phyloP scores from a whole-genome alignment of 2,888 invertebrate genomes.

The Dimorphilus gyrociliatus region DNA sequence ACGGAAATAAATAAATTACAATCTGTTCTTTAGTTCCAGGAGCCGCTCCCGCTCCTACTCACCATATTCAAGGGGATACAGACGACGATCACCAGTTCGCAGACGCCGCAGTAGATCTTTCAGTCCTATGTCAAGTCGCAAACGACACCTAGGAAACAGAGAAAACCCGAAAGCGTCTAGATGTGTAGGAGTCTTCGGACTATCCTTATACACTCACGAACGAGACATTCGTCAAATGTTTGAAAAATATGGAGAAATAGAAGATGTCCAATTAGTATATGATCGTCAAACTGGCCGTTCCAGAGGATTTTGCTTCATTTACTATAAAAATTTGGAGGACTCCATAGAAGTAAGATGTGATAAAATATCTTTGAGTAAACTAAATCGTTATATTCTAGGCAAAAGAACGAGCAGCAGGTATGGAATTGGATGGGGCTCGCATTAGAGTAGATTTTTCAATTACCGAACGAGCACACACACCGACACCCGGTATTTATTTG shows the following conservation, averaged over 20 bases:
- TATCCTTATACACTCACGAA: constrained; percentile 80
- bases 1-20: too few relatives aligned
- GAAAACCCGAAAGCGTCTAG: constrained; percentile 70
- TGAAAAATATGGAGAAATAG: constrained; percentile 74
- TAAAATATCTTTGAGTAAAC: constrained; percentile 1
- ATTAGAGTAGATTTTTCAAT: constrained; percentile 91
- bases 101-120: constrained; percentile 3
- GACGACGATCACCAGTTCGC: neutral
- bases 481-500: constrained; percentile 92
- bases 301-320: constrained; percentile 89
- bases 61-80: too few relatives aligned
- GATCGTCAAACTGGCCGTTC: constrained; percentile 76
- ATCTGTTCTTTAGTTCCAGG: constrained; percentile 5
- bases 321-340: constrained; percentile 70
- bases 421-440: constrained; percentile 79
- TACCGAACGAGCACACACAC: constrained; percentile 85
- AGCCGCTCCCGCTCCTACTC: constrained; percentile 3
- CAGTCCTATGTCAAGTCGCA: constrained; percentile 57
- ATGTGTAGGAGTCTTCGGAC: constrained; percentile 84
- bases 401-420: constrained; percentile 78
- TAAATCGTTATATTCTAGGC: constrained; percentile 43
- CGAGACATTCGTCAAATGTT: constrained; percentile 79
- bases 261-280: constrained; percentile 80
- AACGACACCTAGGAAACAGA: constrained; percentile 54
- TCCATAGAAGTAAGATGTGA: constrained; percentile 49